Evolutionary conservation across 1,140 invertebrate genomes (phyloP).

Genomic region (Diabrotica undecimpunctata): DNA sequence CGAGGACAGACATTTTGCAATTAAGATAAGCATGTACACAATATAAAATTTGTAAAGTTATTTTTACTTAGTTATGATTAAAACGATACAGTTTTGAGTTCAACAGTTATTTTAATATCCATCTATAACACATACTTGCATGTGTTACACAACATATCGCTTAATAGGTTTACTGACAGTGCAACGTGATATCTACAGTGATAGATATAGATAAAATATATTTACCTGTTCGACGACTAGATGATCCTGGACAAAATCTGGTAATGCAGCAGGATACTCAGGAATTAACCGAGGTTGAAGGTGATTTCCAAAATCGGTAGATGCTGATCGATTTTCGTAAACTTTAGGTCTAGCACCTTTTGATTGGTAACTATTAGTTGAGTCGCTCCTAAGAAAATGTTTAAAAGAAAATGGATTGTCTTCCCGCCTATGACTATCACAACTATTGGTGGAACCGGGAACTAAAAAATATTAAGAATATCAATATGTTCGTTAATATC

Average conservation of each 20-base stretch:
- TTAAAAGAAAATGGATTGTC: slow-evolving; percentile 78
- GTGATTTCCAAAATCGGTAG: slow-evolving; percentile 29
- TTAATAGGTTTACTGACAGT: too few species aligned
- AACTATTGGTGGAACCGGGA: slow-evolving; percentile 8
- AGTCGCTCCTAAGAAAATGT: slow-evolving; percentile 66
- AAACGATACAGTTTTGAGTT: too few species aligned
- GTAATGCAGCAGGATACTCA: slow-evolving; percentile 51
- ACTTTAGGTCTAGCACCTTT: slow-evolving; percentile 57
- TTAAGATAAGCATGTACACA: too few species aligned
- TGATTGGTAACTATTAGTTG: slow-evolving; percentile 48
- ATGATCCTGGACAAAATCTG: slow-evolving; percentile 67
- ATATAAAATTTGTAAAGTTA: too few species aligned
- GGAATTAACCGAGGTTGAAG: slow-evolving; percentile 30
- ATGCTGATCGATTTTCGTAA: slow-evolving; percentile 45
- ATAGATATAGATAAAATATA: background rate
- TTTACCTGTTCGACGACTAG: slow-evolving; percentile 56
- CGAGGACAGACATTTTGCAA: too few species aligned
- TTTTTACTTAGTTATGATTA: too few species aligned
- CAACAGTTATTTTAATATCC: too few species aligned
- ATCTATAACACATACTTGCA: too few species aligned
- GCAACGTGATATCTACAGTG: too few species aligned
- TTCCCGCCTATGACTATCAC: slow-evolving; percentile 53
- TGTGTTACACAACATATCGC: too few species aligned
- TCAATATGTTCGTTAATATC: too few species aligned
- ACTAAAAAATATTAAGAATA: too few species aligned